A percentile compares a stretch with the other conserved stretches of the same genome.
phyloP scores from a whole-genome alignment of 2,113 vertebrate genomes.

The Notarius lentiginosus region DNA sequence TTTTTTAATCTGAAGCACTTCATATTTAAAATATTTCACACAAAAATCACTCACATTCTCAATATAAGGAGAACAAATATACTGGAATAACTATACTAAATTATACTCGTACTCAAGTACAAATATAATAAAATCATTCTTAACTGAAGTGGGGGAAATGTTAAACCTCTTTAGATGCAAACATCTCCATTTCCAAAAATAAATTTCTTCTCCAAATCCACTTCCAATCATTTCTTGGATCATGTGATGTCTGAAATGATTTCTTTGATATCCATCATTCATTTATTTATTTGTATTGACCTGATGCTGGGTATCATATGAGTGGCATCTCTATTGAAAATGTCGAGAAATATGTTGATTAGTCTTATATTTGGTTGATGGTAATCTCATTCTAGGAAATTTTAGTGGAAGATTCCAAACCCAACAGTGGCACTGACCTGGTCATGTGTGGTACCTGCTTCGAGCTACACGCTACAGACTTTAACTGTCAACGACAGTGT shows the following conservation, averaged over 20 bases:
- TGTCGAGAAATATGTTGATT: neutral
- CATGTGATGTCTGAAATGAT: neutral
- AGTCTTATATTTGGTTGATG: neutral
- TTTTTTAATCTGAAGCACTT: neutral
- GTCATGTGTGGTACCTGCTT: neutral
- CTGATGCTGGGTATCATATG: neutral
- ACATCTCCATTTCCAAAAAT: neutral
- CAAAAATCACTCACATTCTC: neutral
- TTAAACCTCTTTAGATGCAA: neutral
- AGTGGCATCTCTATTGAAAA: neutral
- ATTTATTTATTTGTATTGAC: neutral
- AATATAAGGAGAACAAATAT: neutral
- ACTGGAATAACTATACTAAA: neutral
- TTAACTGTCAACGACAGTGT: neutral
- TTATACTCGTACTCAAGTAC: neutral
- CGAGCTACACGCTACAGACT: neutral
- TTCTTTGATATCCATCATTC: neutral
- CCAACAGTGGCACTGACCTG: neutral
- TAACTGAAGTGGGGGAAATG: no score
- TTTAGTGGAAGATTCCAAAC: neutral
- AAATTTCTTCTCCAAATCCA: neutral
- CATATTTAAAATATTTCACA: neutral
- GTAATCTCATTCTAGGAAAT: neutral
- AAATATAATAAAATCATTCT: neutral
- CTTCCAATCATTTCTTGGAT: neutral